Evolutionary conservation across 2,888 invertebrate species (phyloP), one percentile per base, ranked within the genome.

Genomic region (Pyralis farinalis): DNA sequence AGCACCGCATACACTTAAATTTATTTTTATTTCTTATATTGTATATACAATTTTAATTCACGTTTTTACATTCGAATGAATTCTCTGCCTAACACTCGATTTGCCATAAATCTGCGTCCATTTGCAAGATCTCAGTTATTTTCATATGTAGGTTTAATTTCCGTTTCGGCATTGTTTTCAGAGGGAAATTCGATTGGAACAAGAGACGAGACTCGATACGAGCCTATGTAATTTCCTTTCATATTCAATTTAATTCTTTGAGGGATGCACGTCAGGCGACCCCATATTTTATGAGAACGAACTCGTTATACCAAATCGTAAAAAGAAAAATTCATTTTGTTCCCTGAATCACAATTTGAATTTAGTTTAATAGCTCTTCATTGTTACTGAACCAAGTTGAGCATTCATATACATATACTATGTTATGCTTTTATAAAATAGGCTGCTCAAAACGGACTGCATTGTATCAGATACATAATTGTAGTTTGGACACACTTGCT

Each of bases 81-180:
- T 31, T 37, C 37, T 41, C 37, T 47, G 44, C 42, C 30, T 47
- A 47, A 43, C 43, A 50, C 44, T 51, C 44, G 40, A 39, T 43
- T 43, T 53, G 55, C 55, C 58, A 62, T 66, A 70, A 69, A 65
- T 67, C 61, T 53, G 55, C 56, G 63, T 65, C 68, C 72, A 64
- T 72, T 72, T 55, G 56, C 53, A 66, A 64, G 65, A 71, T 71
- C 63, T 66, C 64, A 51, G 61, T 71, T 76, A 72, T 78, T 76
- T 76, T 77, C 71, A 70, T 69, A 75, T 71, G 76, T 80, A 63
- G 70, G 65, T 70, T 85, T 84, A 85, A 86, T 86, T 85, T 87
- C 86, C 86, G 86, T 65, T 73, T 58, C 51, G 64, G 71, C 79
- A 76, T 82, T 85, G 82, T 87, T 84, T 85, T 86, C 73, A 70